Evolutionary conservation across 2,888 invertebrate genomes (phyloP).

Genomic region (Trachelus iudaicus): DNA sequence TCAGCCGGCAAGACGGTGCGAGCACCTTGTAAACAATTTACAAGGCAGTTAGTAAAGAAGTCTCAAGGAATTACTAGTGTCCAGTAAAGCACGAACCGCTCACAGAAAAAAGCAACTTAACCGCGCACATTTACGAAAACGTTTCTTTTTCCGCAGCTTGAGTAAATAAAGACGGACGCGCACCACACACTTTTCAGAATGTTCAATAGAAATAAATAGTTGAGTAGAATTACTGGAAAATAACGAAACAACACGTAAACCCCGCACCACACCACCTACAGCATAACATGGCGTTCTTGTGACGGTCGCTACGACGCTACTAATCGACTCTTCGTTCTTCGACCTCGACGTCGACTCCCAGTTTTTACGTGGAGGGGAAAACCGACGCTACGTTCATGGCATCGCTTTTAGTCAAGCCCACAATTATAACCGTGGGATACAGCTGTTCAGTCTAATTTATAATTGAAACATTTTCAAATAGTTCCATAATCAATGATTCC

Average conservation of each 20-base stretch:
- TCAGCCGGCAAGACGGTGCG: constrained; percentile 16
- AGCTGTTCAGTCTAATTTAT: neutral
- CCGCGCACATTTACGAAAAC: neutral
- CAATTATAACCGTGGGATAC: neutral
- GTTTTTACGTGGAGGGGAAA: neutral
- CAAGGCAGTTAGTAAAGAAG: constrained; percentile 1
- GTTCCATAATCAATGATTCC: no score
- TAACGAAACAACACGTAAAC: constrained; percentile 39
- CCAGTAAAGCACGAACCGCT: neutral
- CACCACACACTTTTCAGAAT: neutral
- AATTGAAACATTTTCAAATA: no score
- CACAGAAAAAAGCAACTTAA: neutral
- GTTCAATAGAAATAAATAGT: constrained; percentile 38
- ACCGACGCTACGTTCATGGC: neutral
- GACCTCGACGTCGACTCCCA: neutral
- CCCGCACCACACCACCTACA: constrained; percentile 39
- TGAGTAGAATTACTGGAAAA: constrained; percentile 35
- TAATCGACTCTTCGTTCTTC: neutral
- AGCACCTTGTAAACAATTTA: constrained; percentile 37
- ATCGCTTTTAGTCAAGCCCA: neutral
- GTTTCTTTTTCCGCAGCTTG: neutral
- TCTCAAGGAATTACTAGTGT: neutral
- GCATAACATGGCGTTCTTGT: constrained; percentile 24
- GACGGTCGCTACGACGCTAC: constrained; percentile 10
- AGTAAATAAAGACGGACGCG: neutral